Evolutionary conservation across 2,888 invertebrate species (phyloP).

Genomic region (Odontomyia ornata): DNA sequence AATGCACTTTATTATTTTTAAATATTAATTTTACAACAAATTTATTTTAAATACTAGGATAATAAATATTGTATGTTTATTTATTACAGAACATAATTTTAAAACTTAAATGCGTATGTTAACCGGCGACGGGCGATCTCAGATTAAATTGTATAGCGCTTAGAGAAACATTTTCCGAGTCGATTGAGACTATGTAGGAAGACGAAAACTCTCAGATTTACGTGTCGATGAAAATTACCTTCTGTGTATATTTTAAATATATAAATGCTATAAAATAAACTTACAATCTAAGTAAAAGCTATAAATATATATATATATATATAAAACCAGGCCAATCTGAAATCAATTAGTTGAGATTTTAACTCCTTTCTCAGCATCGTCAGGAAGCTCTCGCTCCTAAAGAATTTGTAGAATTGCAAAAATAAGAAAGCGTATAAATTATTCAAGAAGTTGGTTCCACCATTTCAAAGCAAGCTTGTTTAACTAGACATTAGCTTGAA

Average conservation of each 20-base stretch:
- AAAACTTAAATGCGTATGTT: not conserved
- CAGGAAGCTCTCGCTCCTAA: no score
- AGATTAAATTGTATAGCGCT: not conserved
- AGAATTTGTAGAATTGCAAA: no score
- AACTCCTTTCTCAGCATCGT: no score
- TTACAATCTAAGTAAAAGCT: no score
- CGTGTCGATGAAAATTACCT: not conserved
- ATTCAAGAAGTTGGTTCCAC: no score
- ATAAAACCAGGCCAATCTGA: no score
- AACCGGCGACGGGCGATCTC: conserved; percentile 20
- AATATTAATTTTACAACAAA: conserved; percentile 1
- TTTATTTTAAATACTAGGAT: not conserved
- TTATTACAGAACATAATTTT: conserved; percentile 4
- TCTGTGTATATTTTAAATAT: not conserved
- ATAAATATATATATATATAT: no score
- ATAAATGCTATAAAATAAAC: no score
- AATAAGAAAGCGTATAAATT: no score
- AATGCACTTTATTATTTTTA: conserved; percentile 27
- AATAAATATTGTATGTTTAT: not conserved
- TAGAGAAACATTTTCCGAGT: not conserved
- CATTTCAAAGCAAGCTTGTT: no score
- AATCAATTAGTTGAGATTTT: no score
- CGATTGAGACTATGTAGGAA: not conserved
- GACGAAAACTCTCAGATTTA: not conserved
- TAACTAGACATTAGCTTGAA: no score